Evolutionary conservation across 2,797 vertebrate species (phyloP).

Genomic region (Neostethus bicornis): DNA sequence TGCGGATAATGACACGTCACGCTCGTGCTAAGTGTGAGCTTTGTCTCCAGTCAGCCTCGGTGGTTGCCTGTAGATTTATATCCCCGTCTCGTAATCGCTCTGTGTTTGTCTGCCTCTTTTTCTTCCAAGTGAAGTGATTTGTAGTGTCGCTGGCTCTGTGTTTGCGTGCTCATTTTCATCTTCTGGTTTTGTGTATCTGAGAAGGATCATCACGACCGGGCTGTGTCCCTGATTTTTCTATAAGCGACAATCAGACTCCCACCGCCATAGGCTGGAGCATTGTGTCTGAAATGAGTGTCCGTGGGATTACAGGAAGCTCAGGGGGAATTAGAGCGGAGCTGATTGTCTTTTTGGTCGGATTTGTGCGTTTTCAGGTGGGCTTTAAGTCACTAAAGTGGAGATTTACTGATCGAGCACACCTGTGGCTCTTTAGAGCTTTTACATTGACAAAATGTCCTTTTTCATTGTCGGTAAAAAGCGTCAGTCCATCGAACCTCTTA

Average conservation of each 20-base stretch:
- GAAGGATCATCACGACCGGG: conserved; percentile 57
- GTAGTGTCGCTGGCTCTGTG: conserved; percentile 29
- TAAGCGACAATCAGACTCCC: conserved; percentile 52
- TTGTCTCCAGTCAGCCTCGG: conserved; percentile 29
- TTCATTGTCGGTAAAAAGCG: neutral
- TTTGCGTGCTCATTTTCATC: conserved; percentile 1
- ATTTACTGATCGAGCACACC: conserved; percentile 26
- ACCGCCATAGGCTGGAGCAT: conserved; percentile 26
- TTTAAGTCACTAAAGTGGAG: conserved; percentile 12
- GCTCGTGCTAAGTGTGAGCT: conserved; percentile 30
- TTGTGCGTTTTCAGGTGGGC: conserved; percentile 38
- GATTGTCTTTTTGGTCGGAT: conserved; percentile 27
- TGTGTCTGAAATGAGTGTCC: conserved; percentile 32
- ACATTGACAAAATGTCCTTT: neutral
- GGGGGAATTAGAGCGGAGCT: conserved; percentile 37
- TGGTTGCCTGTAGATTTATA: conserved; percentile 50
- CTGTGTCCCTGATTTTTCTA: conserved; percentile 56
- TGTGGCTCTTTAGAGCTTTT: conserved; percentile 16
- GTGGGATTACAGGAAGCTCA: conserved; percentile 31
- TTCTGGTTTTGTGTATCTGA: conserved; percentile 15
- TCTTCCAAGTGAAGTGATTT: conserved; percentile 30
- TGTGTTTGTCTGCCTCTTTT: conserved; percentile 60
- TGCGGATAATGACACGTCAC: conserved; percentile 59
- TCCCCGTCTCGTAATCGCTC: conserved; percentile 45
- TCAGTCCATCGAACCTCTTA: too few relatives aligned